These are phyloP conservation scores for Heterocephalus glaber DNA, from an alignment of 2,113 vertebrate genomes.

Conservation along the genomic window DNA sequence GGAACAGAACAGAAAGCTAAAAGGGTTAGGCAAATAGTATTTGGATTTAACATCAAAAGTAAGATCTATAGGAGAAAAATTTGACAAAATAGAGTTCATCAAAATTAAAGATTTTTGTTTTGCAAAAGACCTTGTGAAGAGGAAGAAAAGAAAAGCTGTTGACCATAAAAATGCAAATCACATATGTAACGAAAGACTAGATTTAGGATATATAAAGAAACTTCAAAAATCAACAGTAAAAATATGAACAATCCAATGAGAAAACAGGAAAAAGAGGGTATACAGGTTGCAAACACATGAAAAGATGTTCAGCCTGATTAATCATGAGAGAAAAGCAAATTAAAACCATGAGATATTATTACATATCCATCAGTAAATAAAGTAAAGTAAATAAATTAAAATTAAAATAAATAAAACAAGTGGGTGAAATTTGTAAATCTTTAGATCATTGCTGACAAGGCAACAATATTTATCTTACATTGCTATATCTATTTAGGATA, in stretches of 20 bases:
- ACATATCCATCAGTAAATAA: background rate
- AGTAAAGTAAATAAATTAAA: no score
- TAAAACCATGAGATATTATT: no score
- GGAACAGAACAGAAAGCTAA: no score
- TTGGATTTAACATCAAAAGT: background rate
- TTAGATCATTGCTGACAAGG: constrained; percentile 2
- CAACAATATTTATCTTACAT: constrained; percentile 43
- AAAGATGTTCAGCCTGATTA: no score
- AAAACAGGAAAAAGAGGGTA: background rate
- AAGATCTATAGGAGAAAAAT: background rate
- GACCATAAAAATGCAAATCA: background rate
- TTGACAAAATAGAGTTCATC: background rate
- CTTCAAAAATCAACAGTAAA: background rate
- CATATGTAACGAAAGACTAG: background rate
- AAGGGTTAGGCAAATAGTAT: background rate
- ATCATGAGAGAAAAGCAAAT: no score
- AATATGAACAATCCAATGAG: background rate
- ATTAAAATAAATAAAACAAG: background rate
- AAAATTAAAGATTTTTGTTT: constrained; percentile 2
- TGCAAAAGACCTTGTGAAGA: background rate
- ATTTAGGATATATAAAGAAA: background rate
- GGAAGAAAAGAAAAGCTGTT: background rate
- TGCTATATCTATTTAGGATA: background rate
- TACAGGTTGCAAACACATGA: no score
- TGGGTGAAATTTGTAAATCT: constrained; percentile 3